phyloP scores from a whole-genome alignment of 2,797 vertebrate genomes.

The Microhierax caerulescens region DNA sequence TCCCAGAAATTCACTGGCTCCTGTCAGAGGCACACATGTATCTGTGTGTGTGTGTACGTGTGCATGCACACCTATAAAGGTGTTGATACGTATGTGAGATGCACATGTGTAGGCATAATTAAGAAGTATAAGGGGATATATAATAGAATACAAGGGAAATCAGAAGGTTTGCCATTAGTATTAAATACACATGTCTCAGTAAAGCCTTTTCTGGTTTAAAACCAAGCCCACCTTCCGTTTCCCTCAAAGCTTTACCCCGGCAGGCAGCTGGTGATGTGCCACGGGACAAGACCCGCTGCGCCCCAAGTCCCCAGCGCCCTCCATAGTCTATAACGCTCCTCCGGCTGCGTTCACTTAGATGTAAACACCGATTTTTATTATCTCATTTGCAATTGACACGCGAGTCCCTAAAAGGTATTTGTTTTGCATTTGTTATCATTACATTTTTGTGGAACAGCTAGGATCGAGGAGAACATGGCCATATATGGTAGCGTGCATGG shows the following conservation, averaged over 20 bases:
- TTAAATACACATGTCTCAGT: not conserved
- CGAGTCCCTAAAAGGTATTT: slow-evolving; percentile 99
- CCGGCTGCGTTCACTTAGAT: not conserved
- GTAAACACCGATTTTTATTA: slow-evolving; percentile 67
- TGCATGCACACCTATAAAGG: not conserved
- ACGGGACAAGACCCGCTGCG: too few species aligned
- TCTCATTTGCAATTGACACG: slow-evolving; percentile 77
- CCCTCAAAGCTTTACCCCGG: not conserved
- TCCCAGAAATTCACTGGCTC: not conserved
- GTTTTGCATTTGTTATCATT: slow-evolving; percentile 91
- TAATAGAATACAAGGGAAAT: not conserved
- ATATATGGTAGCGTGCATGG: slow-evolving; percentile 87
- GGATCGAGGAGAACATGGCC: slow-evolving; percentile 87
- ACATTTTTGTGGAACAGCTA: slow-evolving; percentile 85
- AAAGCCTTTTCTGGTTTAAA: not conserved
- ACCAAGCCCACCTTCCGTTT: not conserved
- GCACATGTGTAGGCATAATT: not conserved
- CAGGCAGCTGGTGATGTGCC: not conserved
- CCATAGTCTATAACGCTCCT: not conserved
- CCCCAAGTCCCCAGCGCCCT: too few species aligned
- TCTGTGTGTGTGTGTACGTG: accelerated
- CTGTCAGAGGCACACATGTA: accelerated
- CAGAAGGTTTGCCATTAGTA: not conserved
- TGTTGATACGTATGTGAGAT: not conserved
- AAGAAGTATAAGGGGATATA: not conserved